Base-by-base conservation (phyloP, 2,888 invertebrate species). In the Meta bourneti region DNA sequence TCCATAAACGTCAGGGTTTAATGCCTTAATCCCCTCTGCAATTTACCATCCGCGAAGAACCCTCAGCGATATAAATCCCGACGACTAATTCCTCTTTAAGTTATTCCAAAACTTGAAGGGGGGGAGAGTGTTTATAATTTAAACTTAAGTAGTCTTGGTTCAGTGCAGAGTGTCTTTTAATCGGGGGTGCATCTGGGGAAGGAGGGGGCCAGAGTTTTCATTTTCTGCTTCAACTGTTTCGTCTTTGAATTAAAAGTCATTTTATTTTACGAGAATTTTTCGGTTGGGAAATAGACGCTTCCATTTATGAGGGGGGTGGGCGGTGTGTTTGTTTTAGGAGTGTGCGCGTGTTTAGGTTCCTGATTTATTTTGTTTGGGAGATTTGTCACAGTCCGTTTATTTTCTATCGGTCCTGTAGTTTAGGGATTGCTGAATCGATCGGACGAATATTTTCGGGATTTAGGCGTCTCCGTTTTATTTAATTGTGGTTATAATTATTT, bases 231-330 rank as follows among this genome's bases (percentile, higher is more conserved):
- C 70, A 87, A 82, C 91, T 91, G 70, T 54, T 75, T 71, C 75
- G 75, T 77, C 77, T 49, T 85, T 51, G 85, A 91, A 91, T 91
- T 87, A 91, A 91, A 91, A 91, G 86, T 49, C 91, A 77, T 91
- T 86, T 81, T 86, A 86, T 86, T 91, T 91, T 71, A 91, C 48
- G 74, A 70, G 75, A 70, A 70, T 69, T 51, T 61, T 77, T 69
- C 48, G 74, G 84, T 61, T 80, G 19, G 80, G 34, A 61, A 9
- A 19, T 34, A 16, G 80, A 6, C 80, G 20, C 20, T 83, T 34
- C 74, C 74, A 74, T 61, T 80, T 61, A 80, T 80, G 74, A 54
- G 34, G 7, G 54, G n/a, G 49, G 19, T 4, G 34, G 16, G 13
- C 51, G 48, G 51, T 51, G 52, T 51, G 72, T 83, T 83, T 83